Percentiles rank a stretch among this genome's conserved stretches.
Evolutionary conservation across 2,888 invertebrate genomes (phyloP).

Genomic region (Phortica magna): DNA sequence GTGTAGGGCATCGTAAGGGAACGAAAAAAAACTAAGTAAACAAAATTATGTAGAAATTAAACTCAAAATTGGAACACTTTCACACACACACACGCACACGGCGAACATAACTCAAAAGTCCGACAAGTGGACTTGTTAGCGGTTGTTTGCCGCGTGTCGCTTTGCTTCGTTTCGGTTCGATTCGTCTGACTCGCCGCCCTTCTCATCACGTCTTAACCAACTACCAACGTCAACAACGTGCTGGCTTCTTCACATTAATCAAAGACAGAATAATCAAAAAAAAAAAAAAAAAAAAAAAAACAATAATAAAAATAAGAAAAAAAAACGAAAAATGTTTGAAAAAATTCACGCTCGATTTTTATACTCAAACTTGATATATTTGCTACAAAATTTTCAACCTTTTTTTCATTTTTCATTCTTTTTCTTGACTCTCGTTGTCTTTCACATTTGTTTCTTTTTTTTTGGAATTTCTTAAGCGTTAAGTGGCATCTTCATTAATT

Average conservation of each 20-base stretch:
- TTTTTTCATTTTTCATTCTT: too few relatives aligned
- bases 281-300: not conserved
- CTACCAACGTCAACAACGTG: not conserved
- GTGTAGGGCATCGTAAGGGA: too few relatives aligned
- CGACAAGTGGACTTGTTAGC: not conserved
- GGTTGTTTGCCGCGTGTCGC: not conserved
- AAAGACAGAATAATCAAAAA: not conserved
- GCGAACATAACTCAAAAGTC: too few relatives aligned
- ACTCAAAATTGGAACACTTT: conserved; percentile 71
- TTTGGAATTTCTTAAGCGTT: not conserved
- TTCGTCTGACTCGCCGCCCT: too few relatives aligned
- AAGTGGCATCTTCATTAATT: not conserved
- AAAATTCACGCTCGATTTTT: conserved; percentile 4
- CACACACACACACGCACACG: conserved; percentile 50
- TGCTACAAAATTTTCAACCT: too few relatives aligned
- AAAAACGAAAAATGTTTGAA: not conserved
- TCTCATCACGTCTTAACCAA: not conserved
- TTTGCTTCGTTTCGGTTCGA: not conserved
- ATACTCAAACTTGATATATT: not conserved
- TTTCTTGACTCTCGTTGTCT: too few relatives aligned
- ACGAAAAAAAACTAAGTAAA: conserved; percentile 12
- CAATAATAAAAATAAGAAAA: not conserved
- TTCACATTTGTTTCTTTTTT: not conserved
- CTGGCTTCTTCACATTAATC: not conserved
- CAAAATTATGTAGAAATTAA: conserved; percentile 46